Evolutionary conservation across 2,797 vertebrate species (phyloP), one percentile per base, ranked within the genome.

Genomic region (Zalophus californianus): DNA sequence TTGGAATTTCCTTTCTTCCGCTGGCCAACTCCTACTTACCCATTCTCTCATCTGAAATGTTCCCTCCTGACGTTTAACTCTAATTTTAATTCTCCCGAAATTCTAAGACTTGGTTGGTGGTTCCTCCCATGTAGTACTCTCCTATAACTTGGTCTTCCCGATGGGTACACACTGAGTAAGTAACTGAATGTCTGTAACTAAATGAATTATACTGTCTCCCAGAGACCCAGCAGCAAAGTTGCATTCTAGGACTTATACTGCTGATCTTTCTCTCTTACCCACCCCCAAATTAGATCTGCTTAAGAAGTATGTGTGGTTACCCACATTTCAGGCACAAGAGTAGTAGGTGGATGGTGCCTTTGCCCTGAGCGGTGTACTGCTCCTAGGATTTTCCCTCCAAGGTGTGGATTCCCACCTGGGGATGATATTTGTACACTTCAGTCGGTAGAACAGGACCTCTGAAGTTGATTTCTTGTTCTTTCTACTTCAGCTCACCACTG

Each of bases 341-440:
- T 16, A 1, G 6, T 20, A 1, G 3, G 15, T 5, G 23, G 10
- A 44, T 20, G 12, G 50, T 60, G 5, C 1, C 38, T 86, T 48
- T 62, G 13, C 35, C 78, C 78, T 84, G 21, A 77, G 25, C 16
- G 3, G 1, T 60, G 35, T 79, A 7, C 60, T 27, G 4, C 2
- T 18, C 20, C 0, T 41, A 4, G 1, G 1, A 8, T 58, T 84
- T 79, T 50, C 2, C 13, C 3, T 66, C 8, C 21, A 1, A 2
- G 11, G 5, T 52, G 6, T 58, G 6, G 66, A 83, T 86, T 32
- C 41, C n/a, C 5, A 64, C 16, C 32, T 23, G 3, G 27, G 13
- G 6, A 9, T 72, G 54, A 0, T 58, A 56, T 29, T 14, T 62
- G 0, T 1, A 7, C 7, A n/a, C 15, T 89, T 38, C 5, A 20